A percentile compares a stretch with the other conserved stretches of the same genome.
These are phyloP conservation scores for Ctenomys sociabilis DNA, from an alignment of 2,113 vertebrate genomes.

Conservation along the genomic window DNA sequence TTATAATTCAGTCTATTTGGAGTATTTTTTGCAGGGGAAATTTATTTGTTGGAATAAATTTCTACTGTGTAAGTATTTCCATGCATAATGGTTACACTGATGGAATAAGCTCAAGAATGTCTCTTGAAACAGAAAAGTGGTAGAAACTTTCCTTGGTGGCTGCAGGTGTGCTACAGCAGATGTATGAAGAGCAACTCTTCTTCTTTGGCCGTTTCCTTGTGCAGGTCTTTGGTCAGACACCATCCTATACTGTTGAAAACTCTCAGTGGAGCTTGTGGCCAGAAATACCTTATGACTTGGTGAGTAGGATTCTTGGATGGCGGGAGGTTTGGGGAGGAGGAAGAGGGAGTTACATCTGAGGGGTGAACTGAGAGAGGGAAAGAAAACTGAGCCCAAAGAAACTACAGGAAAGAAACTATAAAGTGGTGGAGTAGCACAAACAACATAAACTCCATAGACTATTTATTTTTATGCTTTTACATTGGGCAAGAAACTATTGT, in stretches of 20 bases:
- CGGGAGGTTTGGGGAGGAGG: not conserved
- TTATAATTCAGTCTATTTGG: not conserved
- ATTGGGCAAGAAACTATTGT: not conserved
- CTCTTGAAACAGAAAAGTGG: not conserved
- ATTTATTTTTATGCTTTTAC: not conserved
- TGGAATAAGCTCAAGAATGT: not conserved
- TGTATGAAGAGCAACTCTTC: not conserved
- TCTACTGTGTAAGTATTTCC: not conserved
- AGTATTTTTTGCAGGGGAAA: not conserved
- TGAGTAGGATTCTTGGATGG: constrained; percentile 68
- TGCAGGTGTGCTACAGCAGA: not conserved
- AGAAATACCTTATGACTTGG: constrained; percentile 81
- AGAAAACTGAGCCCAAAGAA: not conserved
- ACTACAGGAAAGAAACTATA: not conserved
- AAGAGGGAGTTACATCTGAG: not conserved
- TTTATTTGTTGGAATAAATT: not conserved
- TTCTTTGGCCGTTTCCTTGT: constrained; percentile 1
- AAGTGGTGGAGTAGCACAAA: not conserved
- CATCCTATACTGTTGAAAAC: constrained; percentile 79
- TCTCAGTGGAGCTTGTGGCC: constrained; percentile 86
- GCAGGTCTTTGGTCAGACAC: constrained; percentile 87
- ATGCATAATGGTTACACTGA: not conserved
- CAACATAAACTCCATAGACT: not conserved
- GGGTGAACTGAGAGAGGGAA: not conserved
- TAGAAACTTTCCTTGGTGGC: not conserved